Base-by-base conservation (phyloP, 2,888 invertebrate genomes). In the Acronicta leporina region DNA sequence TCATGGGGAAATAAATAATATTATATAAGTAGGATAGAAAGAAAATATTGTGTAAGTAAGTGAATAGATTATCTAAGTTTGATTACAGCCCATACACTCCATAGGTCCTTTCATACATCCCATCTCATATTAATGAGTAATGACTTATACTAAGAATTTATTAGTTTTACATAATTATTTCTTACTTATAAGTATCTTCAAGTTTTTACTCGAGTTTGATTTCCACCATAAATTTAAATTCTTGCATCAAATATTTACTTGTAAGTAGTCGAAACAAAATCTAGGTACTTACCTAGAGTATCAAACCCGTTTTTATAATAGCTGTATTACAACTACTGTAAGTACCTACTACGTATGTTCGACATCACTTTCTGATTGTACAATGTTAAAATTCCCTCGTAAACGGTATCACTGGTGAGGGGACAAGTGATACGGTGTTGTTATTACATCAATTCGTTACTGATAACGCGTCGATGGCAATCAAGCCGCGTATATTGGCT, bases 381-480 rank as follows among this genome's bases (percentile, higher is more conserved):
- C 61, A 58, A 58, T 55, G 65, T 69, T 61, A 66, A 68, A 77
- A 69, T 62, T 75, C 73, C 70, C 70, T 73, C 76, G 72, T 81
- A 81, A 76, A 69, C 56, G 58, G 57, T 85, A 84, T 85, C 81
- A 77, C 68, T 13, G 49, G 27, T 54, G 71, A 78, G 82, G 83
- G 87, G 83, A 80, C 81, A 81, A 80, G 80, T 84, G 90, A 89
- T 89, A 91, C 77, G 78, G 77, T 81, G 87, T 64, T 67, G 79
- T 88, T 91, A 91, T 91, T 89, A 89, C 91, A 91, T 88, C 90
- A 90, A 91, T 92, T 87, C 87, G 84, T 87, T 87, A 86, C 87
- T 90, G 92, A 92, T 92, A 92, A 88, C 82, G 79, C 70, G 51
- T 66, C 81, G 81, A 85, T 83, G 80, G 85, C 88, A 88, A 92